Conservation (phyloP, 2,888 invertebrate species). For the Meteorus cinctellus region DNA sequence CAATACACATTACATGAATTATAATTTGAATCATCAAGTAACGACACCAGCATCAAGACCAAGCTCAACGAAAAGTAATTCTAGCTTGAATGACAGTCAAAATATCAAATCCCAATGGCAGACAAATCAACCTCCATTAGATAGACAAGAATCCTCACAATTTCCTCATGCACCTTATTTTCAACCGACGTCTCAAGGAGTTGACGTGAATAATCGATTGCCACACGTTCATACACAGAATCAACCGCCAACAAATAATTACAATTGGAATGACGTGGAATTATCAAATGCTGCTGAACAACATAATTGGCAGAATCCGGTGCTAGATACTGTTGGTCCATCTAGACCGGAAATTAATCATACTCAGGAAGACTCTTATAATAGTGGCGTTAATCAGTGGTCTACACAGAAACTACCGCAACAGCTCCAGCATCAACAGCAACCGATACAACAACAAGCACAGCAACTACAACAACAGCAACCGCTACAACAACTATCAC, state of each 20-base stretch:
- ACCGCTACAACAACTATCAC: conserved; percentile 37
- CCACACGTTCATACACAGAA: conserved; percentile 34
- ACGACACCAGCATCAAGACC: conserved; percentile 49
- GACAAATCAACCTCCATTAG: conserved; percentile 37
- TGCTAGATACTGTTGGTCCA: conserved; percentile 43
- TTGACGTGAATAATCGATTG: conserved; percentile 31
- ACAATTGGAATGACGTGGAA: conserved; percentile 60
- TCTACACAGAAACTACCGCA: conserved; percentile 41
- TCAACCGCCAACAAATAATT: conserved; percentile 53
- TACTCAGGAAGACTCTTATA: conserved; percentile 54
- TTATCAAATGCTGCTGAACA: conserved; percentile 52
- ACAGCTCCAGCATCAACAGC: conserved; percentile 37
- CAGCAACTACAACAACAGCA: conserved; percentile 40
- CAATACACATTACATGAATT: conserved; percentile 61
- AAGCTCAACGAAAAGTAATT: conserved; percentile 40
- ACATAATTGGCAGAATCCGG: conserved; percentile 62
- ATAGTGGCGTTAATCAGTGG: conserved; percentile 56
- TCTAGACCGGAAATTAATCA: conserved; percentile 61
- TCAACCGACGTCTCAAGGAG: conserved; percentile 37
- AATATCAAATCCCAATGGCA: conserved; percentile 45
- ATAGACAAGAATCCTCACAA: conserved; percentile 42
- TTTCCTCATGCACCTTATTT: conserved; percentile 45
- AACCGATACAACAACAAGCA: conserved; percentile 8
- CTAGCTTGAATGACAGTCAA: conserved; percentile 24
- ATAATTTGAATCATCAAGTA: conserved; percentile 54